Base-by-base conservation (phyloP, 2,113 vertebrate genomes). In the Corythaeola cristata region DNA sequence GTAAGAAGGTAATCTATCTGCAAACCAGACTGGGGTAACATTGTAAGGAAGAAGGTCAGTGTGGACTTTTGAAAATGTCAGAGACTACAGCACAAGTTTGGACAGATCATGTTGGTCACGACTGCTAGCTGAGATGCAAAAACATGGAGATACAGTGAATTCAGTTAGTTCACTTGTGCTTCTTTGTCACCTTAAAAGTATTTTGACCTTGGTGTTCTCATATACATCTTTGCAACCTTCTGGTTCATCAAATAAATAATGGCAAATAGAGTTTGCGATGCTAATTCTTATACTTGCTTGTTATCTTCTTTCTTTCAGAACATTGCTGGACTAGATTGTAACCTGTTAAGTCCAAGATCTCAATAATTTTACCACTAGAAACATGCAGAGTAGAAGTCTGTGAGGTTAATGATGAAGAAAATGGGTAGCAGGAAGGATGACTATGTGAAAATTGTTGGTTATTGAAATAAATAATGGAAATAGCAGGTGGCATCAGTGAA, bases 401-500 rank as follows among this genome's bases (percentile, higher is more conserved):
- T 72, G 60, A 93, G 45, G 79, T 90, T 94, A 96, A 94, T 90
- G 69, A 79, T 69, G 67, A 83, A 56, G 62, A 94, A 94, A 83
- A 92, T 69, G 52, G n/a, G 39, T 88, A 90, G 52, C 47, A 86
- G 77, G 53, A 79, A 69, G 50, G 45, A 37, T 63, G 49, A 81
- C 27, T 85, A 22, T 37, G 11, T 81, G 85, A 94, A 87, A 88
- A 81, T 67, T 12, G 10, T n/a, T n/a, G 18, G 15, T 47, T 78
- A 62, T 66, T 84, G 80, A 90, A 87, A 92, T 84, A 96, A 93
- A 81, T 90, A 85, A 79, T 47, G 58, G 60, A 87, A 94, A 91
- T 72, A 75, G 28, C 58, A 75, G 32, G 60, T 21, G 4, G 30
- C 26, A 66, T 53, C 28, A 66, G 11, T 82, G 66, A 92, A 95